Base-by-base conservation (phyloP, 30 jellyfish, hydroid and myxozoan species). In the Aurelia sp. region DNA sequence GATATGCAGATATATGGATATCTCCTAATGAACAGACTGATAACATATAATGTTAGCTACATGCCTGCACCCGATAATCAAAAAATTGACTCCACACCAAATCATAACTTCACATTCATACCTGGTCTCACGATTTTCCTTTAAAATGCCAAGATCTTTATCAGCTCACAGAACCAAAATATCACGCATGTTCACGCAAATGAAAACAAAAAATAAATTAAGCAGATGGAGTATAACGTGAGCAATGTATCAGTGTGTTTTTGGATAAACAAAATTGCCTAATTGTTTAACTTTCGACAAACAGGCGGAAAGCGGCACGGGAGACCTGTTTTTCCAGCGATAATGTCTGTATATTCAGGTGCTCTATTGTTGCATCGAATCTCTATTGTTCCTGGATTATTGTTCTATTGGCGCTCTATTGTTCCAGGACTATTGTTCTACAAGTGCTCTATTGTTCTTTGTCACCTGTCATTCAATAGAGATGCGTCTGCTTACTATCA, bases 391-490 rank as follows among this genome's bases (percentile, higher is more conserved):
- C 55, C 55, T 44, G 55, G 55, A 10, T 13, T 44, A 44, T 44
- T 44, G 55, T 44, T 7, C 55, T 44, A 44, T 44, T 0, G 15
- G 55, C 10, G 55, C 55, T 44, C 55, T 44, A 44, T 44, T 44
- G 55, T 44, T 44, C 55, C 55, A 7, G 55, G 55, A 5, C 15
- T 44, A 44, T 44, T 44, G 55, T 44, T 44, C 16, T 5, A 13
- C 15, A 44, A 10, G 55, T 44, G 16, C 55, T 44, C 55, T 44
- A 44, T 44, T 76, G 77, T 76, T 60, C 30, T 8, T 30, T 58
- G 86, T 47, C 86, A 76, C 86, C 86, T 76, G 86, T 76, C 86
- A 76, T 62, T 76, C 86, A 76, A 76, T 4, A 44, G 62, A 76
- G 19, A 23, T 58, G 16, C 23, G 67, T 22, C 66, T 58, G 2